These are phyloP conservation scores for Cheilosia vernalis DNA, from an alignment of 2,888 invertebrate species.

Conservation along the genomic window DNA sequence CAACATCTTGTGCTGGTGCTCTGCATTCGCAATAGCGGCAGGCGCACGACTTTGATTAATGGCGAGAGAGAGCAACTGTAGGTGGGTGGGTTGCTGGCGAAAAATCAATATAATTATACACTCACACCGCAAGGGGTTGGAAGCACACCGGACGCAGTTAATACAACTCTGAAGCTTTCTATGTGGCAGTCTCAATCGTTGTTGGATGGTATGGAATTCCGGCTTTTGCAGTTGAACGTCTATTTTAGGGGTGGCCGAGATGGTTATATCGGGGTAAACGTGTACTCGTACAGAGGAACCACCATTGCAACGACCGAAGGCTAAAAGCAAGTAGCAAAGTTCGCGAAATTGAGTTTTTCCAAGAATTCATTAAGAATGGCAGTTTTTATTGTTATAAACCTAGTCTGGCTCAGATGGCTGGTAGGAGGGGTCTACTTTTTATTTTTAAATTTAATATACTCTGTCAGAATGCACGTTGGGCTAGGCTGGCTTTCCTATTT, in stretches of 20 bases:
- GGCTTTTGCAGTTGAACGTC: not conserved
- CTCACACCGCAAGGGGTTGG: conserved; percentile 4
- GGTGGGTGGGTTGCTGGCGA: conserved; percentile 57
- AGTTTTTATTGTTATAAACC: not conserved
- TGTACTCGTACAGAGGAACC: not conserved
- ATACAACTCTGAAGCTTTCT: conserved; percentile 26
- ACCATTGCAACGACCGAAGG: not conserved
- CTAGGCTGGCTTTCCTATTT: too few relatives aligned
- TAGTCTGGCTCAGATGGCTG: not conserved
- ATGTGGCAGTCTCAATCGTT: not conserved
- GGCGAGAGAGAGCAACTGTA: conserved; percentile 52
- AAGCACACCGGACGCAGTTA: conserved; percentile 25
- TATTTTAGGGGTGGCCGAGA: not conserved
- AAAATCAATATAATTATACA: conserved; percentile 65
- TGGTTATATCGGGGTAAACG: not conserved
- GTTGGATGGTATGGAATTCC: conserved; percentile 16
- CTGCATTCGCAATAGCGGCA: conserved; percentile 55
- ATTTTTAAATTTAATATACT: not conserved
- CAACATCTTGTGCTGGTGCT: conserved; percentile 67
- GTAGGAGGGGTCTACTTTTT: not conserved
- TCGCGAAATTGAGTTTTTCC: conserved; percentile 19
- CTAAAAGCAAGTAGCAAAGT: not conserved
- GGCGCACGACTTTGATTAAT: conserved; percentile 67
- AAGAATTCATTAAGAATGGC: not conserved
- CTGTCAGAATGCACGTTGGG: too few relatives aligned